These are phyloP conservation scores for Pitta sordida DNA, from an alignment of 2,113 vertebrate genomes.

Conservation along the genomic window DNA sequence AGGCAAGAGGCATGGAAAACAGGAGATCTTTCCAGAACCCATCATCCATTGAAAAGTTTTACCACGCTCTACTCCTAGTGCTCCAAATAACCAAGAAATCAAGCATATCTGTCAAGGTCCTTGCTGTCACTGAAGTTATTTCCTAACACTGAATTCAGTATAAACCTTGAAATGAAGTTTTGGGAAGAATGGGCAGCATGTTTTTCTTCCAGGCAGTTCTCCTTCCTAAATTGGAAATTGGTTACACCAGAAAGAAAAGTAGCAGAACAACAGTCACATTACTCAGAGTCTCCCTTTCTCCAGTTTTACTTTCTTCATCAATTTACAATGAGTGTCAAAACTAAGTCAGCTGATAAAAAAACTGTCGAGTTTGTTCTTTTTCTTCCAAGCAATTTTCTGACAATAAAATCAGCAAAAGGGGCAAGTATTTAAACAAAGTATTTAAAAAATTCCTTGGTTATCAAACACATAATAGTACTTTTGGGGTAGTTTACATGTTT, in stretches of 20 bases:
- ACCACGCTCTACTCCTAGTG: not conserved
- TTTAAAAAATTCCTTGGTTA: not conserved
- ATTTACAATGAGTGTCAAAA: not conserved
- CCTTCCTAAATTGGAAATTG: not conserved
- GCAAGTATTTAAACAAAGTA: not conserved
- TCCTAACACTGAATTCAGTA: not conserved
- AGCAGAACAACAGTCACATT: not conserved
- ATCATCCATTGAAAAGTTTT: not conserved
- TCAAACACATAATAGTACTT: not conserved
- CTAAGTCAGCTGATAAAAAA: not conserved
- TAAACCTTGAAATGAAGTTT: not conserved
- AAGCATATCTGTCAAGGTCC: not conserved
- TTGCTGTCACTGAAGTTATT: not conserved
- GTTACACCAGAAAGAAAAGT: not conserved
- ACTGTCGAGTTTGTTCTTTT: not conserved
- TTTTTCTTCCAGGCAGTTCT: not conserved
- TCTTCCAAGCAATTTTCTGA: not conserved
- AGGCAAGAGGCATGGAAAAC: accelerated
- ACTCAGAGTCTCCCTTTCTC: not conserved
- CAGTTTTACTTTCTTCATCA: not conserved
- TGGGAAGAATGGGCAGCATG: not conserved
- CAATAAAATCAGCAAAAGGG: not conserved
- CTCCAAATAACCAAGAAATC: not conserved
- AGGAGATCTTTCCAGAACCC: not conserved
- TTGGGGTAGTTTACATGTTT: not conserved